These are phyloP conservation scores for Nebria brevicollis DNA, from an alignment of 2,888 invertebrate genomes.

Conservation along the genomic window DNA sequence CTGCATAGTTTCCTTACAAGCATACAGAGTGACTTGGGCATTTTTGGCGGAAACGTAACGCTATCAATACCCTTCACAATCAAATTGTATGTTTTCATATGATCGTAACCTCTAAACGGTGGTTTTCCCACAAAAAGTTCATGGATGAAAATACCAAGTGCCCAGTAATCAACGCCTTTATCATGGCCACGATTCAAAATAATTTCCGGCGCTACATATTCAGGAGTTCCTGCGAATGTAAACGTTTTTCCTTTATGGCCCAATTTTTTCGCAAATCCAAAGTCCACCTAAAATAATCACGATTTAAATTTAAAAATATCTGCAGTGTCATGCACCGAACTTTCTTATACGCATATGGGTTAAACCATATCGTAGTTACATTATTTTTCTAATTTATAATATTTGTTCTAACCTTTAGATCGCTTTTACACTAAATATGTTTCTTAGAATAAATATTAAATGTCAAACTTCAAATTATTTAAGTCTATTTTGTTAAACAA, in stretches of 20 bases:
- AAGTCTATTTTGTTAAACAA: too few relatives aligned
- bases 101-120: slow-evolving; percentile 89
- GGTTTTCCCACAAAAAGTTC: slow-evolving; percentile 89
- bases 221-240: slow-evolving; percentile 96
- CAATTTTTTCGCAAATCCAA: slow-evolving; percentile 92
- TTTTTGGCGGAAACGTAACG: slow-evolving; percentile 82
- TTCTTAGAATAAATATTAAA: too few relatives aligned
- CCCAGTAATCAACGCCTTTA: slow-evolving; percentile 94
- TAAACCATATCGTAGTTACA: too few relatives aligned
- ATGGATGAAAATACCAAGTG: slow-evolving; percentile 87
- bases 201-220: slow-evolving; percentile 90
- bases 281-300: slow-evolving; percentile 81
- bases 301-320: too few relatives aligned
- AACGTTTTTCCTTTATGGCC: slow-evolving; percentile 85
- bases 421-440: too few relatives aligned
- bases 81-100: slow-evolving; percentile 94
- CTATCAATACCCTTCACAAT: slow-evolving; percentile 92
- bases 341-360: too few relatives aligned
- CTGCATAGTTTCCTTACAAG: slow-evolving; percentile 88
- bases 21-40: slow-evolving; percentile 81
- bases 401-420: too few relatives aligned
- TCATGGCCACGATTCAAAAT: slow-evolving; percentile 87
- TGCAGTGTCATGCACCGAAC: too few relatives aligned
- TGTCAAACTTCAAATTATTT: too few relatives aligned
- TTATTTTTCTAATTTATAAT: too few relatives aligned